Conservation (phyloP, 1,140 invertebrate genomes). For the Drosophila insularis region DNA sequence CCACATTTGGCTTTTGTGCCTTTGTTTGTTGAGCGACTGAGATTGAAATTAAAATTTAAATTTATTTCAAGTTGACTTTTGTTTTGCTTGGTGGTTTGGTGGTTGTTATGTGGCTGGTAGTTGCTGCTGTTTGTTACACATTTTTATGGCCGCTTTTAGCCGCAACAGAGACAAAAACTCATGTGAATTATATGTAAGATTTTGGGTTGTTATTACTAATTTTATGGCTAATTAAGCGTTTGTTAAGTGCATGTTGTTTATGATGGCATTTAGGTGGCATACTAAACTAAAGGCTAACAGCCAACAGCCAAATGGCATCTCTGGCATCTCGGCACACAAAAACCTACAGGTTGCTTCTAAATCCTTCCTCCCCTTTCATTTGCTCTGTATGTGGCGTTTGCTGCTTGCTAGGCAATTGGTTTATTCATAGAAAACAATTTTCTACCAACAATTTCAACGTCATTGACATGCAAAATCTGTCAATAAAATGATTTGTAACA, state of each 20-base stretch:
- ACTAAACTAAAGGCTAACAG: not conserved
- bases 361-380: not conserved
- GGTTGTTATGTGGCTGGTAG: conserved; percentile 29
- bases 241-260: conserved; percentile 1
- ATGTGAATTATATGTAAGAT: conserved; percentile 6
- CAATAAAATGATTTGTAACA: conserved; percentile 61
- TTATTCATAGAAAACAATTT: conserved; percentile 39
- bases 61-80: conserved; percentile 76
- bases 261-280: not conserved
- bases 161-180: conserved; percentile 5
- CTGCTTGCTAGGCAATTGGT: conserved; percentile 25
- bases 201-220: conserved; percentile 39
- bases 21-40: conserved; percentile 38
- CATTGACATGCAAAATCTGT: conserved; percentile 62
- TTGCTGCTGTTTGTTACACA: conserved; percentile 21
- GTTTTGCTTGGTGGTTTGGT: conserved; percentile 33
- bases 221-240: conserved; percentile 36
- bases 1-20: conserved; percentile 57
- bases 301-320: not conserved
- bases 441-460: conserved; percentile 42
- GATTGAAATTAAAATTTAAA: conserved; percentile 78
- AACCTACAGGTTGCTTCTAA: conserved; percentile 1
- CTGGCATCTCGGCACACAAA: not conserved
- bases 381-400: not conserved
- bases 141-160: conserved; percentile 16